Evolutionary conservation across 92 coral and sea anemone genomes (phyloP), one percentile per base, ranked within the genome.

Genomic region (Phenganax subtilis): DNA sequence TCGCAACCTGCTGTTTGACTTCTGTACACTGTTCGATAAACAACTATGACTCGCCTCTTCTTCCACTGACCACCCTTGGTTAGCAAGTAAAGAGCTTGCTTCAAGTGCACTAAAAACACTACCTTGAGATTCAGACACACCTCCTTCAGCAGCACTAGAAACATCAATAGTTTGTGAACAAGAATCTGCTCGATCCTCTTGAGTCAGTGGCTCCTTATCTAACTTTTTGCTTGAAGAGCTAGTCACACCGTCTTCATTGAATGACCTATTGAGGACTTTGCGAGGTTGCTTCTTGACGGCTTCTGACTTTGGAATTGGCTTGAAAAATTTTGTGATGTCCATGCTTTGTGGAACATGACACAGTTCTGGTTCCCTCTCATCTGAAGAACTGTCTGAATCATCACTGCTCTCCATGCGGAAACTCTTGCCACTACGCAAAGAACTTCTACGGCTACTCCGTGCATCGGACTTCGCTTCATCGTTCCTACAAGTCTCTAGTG

Each of bases 281-380:
- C 73, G n/a, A n/a, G 54, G 15, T 30, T 68, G 31, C 54, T 10
- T 68, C 16, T 25, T 68, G 0, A n/a, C 12, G 7, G 53, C 15
- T 68, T 37, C n/a, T 10, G 73, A 68, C 30, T 68, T 68, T 9
- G 73, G 73, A 30, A 68, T 68, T 68, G 73, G 73, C 47, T 68
- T 68, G 15, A 68, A 68, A 25, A n/a, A 68, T 25, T 53, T 68
- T 2, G 73, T 68, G 37, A 68, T 68, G 54, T 68, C 73, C 73
- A 68, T 68, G 16, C 73, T 68, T 0, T 53, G 12, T 20, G 72
- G 72, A 27, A 66, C 31, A 61, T 6, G 20, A 61, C 27, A 15
- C n/a, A 61, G 27, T 4, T 17, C 54, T 29, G 16, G 12, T 9
- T 68, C 72, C 12, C 27, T 51, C 20, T 66, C 73, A 30, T 68